These are phyloP conservation scores for Oenanthe oenanthe DNA, from an alignment of 2,113 vertebrate genomes.

Conservation along the genomic window DNA sequence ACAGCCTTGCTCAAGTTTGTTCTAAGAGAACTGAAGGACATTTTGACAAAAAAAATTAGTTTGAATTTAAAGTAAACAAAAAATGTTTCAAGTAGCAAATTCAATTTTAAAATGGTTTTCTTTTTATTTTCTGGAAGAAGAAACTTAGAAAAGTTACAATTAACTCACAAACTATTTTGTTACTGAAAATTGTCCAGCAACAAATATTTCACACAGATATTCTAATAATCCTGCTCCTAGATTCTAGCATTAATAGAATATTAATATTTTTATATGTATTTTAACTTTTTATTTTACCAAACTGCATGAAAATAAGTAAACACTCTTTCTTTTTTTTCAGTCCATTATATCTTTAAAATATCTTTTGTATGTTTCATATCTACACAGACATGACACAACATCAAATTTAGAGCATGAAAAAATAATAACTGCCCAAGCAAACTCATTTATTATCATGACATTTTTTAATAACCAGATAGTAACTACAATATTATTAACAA, in stretches of 20 bases:
- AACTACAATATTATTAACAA: not conserved
- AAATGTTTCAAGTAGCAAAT: not conserved
- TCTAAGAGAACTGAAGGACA: not conserved
- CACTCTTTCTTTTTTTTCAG: not conserved
- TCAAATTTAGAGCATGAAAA: not conserved
- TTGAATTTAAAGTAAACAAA: not conserved
- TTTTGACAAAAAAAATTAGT: not conserved
- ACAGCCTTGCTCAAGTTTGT: not conserved
- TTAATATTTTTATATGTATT: not conserved
- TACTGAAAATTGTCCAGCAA: not conserved
- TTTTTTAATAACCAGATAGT: not conserved
- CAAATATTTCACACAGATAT: not conserved
- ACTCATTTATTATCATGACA: not conserved
- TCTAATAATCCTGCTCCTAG: not conserved
- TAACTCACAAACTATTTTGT: not conserved
- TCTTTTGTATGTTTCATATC: not conserved
- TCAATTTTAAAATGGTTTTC: rapidly evolving
- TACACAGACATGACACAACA: not conserved
- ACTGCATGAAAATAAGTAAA: not conserved
- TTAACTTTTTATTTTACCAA: not conserved
- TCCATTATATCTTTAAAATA: not conserved
- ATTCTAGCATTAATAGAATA: not conserved
- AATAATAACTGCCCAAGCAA: not conserved
- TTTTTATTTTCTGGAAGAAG: not conserved
- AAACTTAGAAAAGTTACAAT: not conserved